Conservation (phyloP, 2,888 invertebrate genomes). For the Spodoptera littoralis region DNA sequence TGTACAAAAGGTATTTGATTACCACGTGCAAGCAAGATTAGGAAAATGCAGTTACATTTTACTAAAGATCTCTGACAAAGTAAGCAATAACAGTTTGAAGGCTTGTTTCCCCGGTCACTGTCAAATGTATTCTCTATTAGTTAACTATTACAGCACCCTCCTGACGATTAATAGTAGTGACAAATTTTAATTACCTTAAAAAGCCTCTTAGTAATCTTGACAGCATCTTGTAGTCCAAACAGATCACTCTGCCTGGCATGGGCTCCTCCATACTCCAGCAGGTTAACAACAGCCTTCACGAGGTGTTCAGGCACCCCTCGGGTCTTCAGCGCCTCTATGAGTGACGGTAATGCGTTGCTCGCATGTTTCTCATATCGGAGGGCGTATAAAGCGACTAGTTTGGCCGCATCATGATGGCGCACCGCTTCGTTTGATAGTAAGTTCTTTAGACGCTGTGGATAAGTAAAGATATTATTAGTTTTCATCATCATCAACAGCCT, state of each 20-base stretch:
- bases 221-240: slow-evolving; percentile 94
- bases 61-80: no score
- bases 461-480: neutral
- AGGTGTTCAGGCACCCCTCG: slow-evolving; percentile 91
- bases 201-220: slow-evolving; percentile 96
- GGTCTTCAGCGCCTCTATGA: slow-evolving; percentile 92
- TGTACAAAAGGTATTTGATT: neutral
- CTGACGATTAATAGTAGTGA: neutral
- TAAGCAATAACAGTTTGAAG: no score
- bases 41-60: no score
- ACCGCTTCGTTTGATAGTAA: slow-evolving; percentile 93
- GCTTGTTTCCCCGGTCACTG: no score
- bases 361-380: slow-evolving; percentile 97
- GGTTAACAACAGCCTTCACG: slow-evolving; percentile 89
- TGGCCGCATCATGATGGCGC: slow-evolving; percentile 93
- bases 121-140: no score
- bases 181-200: slow-evolving; percentile 90
- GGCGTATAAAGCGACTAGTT: slow-evolving; percentile 97
- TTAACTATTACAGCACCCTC: no score
- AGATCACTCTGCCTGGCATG: slow-evolving; percentile 94
- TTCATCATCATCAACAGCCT: no score
- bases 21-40: no score
- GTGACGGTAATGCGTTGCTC: slow-evolving; percentile 92
- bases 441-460: slow-evolving; percentile 91
- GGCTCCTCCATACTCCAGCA: slow-evolving; percentile 95